Evolutionary conservation across 2,797 vertebrate species (phyloP).

Genomic region (Alcedo quadribrachys): DNA sequence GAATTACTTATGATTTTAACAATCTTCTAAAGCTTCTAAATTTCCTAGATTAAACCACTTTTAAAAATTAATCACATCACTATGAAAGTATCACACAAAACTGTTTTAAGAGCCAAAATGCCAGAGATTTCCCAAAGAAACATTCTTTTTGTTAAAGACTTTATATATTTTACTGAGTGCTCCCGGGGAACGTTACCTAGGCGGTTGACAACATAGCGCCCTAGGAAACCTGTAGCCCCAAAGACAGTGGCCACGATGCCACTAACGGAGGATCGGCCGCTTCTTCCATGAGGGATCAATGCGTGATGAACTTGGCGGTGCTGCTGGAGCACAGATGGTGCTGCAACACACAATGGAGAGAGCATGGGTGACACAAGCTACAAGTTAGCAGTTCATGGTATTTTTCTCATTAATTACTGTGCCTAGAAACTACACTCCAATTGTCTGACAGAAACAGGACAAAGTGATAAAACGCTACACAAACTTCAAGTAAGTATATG

Average conservation of each 20-base stretch:
- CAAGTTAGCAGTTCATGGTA: neutral
- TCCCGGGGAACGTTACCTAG: slow-evolving; percentile 81
- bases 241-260: slow-evolving; percentile 94
- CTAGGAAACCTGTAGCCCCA: slow-evolving; percentile 94
- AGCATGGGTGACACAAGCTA: neutral
- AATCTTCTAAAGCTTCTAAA: neutral
- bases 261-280: slow-evolving; percentile 92
- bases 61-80: neutral
- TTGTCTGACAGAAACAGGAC: neutral
- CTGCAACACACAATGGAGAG: slow-evolving; percentile 47
- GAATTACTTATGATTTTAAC: neutral
- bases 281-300: slow-evolving; percentile 87
- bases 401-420: neutral
- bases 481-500: neutral
- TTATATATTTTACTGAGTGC: neutral
- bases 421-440: neutral
- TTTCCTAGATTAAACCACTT: neutral
- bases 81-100: neutral
- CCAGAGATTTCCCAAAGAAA: neutral
- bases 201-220: slow-evolving; percentile 90
- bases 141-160: rapidly evolving
- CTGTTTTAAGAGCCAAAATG: neutral
- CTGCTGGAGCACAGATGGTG: slow-evolving; percentile 73
- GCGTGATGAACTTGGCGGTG: slow-evolving; percentile 86
- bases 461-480: neutral